These are phyloP conservation scores for Pangasius djambal DNA, from an alignment of 2,797 vertebrate species.

Conservation along the genomic window DNA sequence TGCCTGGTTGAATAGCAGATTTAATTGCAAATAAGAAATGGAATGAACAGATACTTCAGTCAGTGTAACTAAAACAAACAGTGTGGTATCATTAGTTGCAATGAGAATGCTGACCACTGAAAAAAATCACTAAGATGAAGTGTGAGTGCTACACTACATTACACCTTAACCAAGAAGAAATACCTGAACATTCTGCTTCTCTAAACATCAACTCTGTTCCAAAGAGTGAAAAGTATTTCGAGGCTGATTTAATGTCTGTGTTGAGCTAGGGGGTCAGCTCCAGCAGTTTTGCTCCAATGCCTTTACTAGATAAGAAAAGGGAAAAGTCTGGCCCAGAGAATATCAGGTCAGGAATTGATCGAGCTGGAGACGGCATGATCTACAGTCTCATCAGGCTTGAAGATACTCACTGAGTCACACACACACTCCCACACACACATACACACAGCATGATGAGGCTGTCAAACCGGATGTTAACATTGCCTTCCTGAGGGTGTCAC, in stretches of 20 bases:
- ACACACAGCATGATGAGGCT: slow-evolving; percentile 32
- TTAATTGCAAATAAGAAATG: slow-evolving; percentile 47
- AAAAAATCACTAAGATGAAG: background rate
- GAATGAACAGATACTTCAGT: slow-evolving; percentile 53
- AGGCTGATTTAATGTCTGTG: slow-evolving; percentile 39
- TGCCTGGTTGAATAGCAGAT: slow-evolving; percentile 46
- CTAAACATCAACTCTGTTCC: slow-evolving; percentile 30
- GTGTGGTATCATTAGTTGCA: slow-evolving; percentile 34
- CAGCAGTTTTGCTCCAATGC: slow-evolving; percentile 58
- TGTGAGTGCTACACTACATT: slow-evolving; percentile 1
- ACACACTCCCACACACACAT: slow-evolving; percentile 24
- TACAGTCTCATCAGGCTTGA: slow-evolving; percentile 73
- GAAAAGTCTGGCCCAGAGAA: slow-evolving; percentile 48
- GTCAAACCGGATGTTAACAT: slow-evolving; percentile 40
- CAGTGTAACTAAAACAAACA: slow-evolving; percentile 36
- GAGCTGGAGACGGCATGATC: slow-evolving; percentile 69
- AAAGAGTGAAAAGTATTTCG: slow-evolving; percentile 37
- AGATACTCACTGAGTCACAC: slow-evolving; percentile 59
- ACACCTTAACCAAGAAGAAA: slow-evolving; percentile 45
- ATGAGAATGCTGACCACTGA: slow-evolving; percentile 9
- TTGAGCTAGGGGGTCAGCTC: slow-evolving; percentile 58
- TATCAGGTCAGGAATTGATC: slow-evolving; percentile 68
- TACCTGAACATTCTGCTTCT: slow-evolving; percentile 28
- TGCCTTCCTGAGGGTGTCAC: slow-evolving; percentile 44
- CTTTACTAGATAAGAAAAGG: slow-evolving; percentile 64